phyloP scores from a whole-genome alignment of 2,888 invertebrate genomes.

The Artemia sp. region DNA sequence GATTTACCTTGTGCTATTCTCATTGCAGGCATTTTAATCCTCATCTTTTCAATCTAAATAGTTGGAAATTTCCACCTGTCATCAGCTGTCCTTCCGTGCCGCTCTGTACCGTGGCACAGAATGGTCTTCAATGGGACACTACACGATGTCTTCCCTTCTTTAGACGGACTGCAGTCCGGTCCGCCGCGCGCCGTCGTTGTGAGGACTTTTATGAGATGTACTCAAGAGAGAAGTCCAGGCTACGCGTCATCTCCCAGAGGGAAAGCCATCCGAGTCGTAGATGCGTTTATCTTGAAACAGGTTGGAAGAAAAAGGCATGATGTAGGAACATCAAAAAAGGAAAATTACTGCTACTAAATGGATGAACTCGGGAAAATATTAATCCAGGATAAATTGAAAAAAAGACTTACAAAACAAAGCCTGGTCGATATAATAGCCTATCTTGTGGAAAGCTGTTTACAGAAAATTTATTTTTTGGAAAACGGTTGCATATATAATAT shows the following conservation, averaged over 20 bases:
- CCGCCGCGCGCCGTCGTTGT: slow-evolving; percentile 13
- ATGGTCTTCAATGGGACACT: slow-evolving; percentile 15
- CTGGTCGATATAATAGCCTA: no score
- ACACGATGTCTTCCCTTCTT: slow-evolving; percentile 12
- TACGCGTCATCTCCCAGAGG: slow-evolving; percentile 10
- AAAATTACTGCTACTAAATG: no score
- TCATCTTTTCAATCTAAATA: background rate
- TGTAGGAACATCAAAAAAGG: no score
- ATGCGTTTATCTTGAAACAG: no score
- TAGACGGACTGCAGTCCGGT: background rate
- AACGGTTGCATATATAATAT: no score
- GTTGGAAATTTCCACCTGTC: slow-evolving; percentile 3
- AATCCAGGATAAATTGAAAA: no score
- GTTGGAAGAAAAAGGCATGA: no score
- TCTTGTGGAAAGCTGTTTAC: no score
- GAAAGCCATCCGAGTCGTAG: no score
- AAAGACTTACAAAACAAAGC: no score
- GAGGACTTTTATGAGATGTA: background rate
- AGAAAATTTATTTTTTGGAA: no score
- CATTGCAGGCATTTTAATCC: slow-evolving; percentile 12
- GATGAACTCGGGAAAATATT: no score
- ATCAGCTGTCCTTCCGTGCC: slow-evolving; percentile 1
- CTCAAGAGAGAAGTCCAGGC: background rate
- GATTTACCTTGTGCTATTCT: slow-evolving; percentile 9
- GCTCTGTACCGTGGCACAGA: slow-evolving; percentile 1